Conservation (phyloP, 2,113 vertebrate species). For the Tachysurus vachellii region DNA sequence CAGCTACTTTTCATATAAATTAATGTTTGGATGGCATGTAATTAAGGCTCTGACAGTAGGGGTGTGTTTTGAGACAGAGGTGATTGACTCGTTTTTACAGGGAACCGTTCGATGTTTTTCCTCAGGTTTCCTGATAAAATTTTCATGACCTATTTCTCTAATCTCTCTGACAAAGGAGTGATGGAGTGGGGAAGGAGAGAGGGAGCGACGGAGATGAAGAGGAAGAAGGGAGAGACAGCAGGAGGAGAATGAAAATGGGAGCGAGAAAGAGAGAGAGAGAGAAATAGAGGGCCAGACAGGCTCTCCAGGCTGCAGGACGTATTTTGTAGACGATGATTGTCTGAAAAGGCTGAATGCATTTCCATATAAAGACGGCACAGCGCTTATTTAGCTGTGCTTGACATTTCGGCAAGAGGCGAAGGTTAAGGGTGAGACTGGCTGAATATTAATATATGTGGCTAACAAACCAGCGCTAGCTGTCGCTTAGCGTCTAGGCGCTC, state of each 20-base stretch:
- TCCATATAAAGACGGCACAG: slow-evolving; percentile 64
- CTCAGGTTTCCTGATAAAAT: slow-evolving; percentile 61
- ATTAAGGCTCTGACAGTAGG: slow-evolving; percentile 57
- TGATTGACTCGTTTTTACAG: slow-evolving; percentile 42
- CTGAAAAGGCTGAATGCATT: slow-evolving; percentile 69
- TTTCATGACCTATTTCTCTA: slow-evolving; percentile 58
- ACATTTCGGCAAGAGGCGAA: slow-evolving; percentile 67
- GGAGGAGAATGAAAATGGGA: not conserved
- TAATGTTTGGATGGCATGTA: slow-evolving; percentile 55
- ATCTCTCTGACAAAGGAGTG: slow-evolving; percentile 46
- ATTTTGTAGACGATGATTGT: slow-evolving; percentile 47
- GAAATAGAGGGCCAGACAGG: slow-evolving; percentile 23
- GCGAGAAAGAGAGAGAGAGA: not conserved
- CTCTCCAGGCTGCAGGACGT: slow-evolving; percentile 33
- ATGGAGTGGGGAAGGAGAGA: not conserved
- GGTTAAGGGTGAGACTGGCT: slow-evolving; percentile 53
- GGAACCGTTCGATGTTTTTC: slow-evolving; percentile 5
- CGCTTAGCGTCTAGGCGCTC: slow-evolving; percentile 44
- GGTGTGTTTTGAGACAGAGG: slow-evolving; percentile 30
- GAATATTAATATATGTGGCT: slow-evolving; percentile 56
- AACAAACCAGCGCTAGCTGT: slow-evolving; percentile 60
- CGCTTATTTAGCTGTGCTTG: slow-evolving; percentile 68
- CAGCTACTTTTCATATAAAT: slow-evolving; percentile 38
- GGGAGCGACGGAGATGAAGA: not conserved
- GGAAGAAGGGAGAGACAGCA: slow-evolving; percentile 41